These are phyloP conservation scores for Andrena cerasifolii DNA, from an alignment of 1,140 invertebrate genomes.

Conservation along the genomic window DNA sequence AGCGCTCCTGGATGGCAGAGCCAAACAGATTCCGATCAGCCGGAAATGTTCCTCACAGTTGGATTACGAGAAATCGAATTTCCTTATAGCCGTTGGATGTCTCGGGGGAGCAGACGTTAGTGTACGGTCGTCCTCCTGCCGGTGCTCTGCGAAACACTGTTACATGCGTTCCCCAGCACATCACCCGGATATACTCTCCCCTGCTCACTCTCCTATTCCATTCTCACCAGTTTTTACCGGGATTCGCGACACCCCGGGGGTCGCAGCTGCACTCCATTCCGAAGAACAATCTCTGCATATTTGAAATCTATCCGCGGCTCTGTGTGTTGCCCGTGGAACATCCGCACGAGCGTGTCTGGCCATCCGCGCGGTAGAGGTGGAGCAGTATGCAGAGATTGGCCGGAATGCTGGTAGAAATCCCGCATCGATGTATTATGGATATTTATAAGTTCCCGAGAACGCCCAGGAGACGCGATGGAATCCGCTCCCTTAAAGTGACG, in stretches of 20 bases:
- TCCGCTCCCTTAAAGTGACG: slow-evolving; percentile 60
- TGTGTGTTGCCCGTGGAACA: slow-evolving; percentile 5
- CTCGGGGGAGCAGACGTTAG: slow-evolving; percentile 27
- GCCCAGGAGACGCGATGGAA: slow-evolving; percentile 41
- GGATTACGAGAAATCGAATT: slow-evolving; percentile 47
- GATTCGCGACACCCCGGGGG: slow-evolving; percentile 67
- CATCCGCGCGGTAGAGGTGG: background rate
- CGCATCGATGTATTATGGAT: slow-evolving; percentile 70
- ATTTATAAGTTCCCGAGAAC: slow-evolving; percentile 71
- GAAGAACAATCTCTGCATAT: slow-evolving; percentile 76
- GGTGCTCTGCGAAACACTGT: slow-evolving; percentile 49
- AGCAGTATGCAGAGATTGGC: slow-evolving; percentile 50
- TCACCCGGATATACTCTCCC: slow-evolving; percentile 55
- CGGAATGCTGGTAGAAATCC: slow-evolving; percentile 29
- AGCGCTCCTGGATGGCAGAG: background rate
- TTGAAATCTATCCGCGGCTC: slow-evolving; percentile 74
- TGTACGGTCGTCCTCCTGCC: slow-evolving; percentile 28
- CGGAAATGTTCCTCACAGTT: slow-evolving; percentile 21
- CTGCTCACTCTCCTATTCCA: slow-evolving; percentile 53
- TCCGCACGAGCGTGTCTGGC: background rate
- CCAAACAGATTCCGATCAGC: slow-evolving; percentile 25
- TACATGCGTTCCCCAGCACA: slow-evolving; percentile 40
- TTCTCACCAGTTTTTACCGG: slow-evolving; percentile 67
- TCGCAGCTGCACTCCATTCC: slow-evolving; percentile 73
- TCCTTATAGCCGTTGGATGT: slow-evolving; percentile 36